Percentiles rank a stretch among this genome's conserved stretches.
These are phyloP conservation scores for Meloe dianella DNA, from an alignment of 2,888 invertebrate species.

Conservation along the genomic window DNA sequence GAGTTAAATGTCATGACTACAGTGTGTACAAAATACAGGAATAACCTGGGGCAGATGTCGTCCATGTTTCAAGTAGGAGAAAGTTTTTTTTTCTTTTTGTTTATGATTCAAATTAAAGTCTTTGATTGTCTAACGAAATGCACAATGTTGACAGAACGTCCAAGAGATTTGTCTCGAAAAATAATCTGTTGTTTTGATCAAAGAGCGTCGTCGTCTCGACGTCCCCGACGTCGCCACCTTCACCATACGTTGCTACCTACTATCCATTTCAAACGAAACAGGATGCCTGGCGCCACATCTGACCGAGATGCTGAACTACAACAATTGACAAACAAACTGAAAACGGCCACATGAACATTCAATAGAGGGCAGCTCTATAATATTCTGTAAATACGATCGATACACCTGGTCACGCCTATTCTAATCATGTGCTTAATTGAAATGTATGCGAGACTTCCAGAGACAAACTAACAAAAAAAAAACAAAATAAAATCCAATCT, in stretches of 20 bases:
- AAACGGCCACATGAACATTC: slow-evolving; percentile 27
- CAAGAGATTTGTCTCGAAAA: neutral
- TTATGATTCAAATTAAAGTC: neutral
- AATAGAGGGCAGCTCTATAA: slow-evolving; percentile 45
- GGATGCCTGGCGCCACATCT: slow-evolving; percentile 37
- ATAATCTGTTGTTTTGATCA: slow-evolving; percentile 1
- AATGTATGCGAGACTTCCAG: slow-evolving; percentile 22
- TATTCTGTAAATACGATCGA: slow-evolving; percentile 43
- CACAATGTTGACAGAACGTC: neutral
- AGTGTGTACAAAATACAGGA: neutral
- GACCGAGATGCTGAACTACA: slow-evolving; percentile 38
- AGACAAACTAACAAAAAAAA: neutral
- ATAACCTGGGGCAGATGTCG: neutral
- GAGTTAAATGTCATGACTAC: slow-evolving; percentile 35
- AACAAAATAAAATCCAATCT: neutral
- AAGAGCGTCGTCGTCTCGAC: neutral
- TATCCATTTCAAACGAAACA: neutral
- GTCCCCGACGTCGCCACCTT: neutral
- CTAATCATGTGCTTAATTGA: slow-evolving; percentile 39
- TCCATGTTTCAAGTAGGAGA: neutral
- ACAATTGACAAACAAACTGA: slow-evolving; percentile 20
- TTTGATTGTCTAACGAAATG: neutral
- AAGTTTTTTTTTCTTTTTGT: neutral
- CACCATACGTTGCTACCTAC: neutral
- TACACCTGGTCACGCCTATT: slow-evolving; percentile 47